These are phyloP conservation scores for Clanis bilineata DNA, from an alignment of 2,888 invertebrate genomes.

Conservation along the genomic window DNA sequence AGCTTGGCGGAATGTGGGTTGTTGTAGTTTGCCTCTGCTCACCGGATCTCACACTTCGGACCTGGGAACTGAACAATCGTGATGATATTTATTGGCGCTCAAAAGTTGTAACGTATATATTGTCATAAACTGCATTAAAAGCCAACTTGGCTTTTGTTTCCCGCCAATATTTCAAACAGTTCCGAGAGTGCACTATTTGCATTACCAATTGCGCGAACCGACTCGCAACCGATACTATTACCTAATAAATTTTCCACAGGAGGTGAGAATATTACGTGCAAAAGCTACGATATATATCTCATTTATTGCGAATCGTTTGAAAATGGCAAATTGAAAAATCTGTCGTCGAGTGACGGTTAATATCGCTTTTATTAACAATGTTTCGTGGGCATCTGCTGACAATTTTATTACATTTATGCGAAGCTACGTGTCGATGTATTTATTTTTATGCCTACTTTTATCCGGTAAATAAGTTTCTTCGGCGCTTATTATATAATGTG, in stretches of 20 bases:
- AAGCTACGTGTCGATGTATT: background rate
- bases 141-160: conserved; percentile 3
- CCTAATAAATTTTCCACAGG: conserved; percentile 7
- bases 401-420: background rate
- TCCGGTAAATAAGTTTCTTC: background rate
- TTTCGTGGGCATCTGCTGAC: conserved; percentile 38
- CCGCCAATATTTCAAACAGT: background rate
- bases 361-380: conserved; percentile 54
- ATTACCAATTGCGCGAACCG: conserved; percentile 2
- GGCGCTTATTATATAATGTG: background rate
- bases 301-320: background rate
- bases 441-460: background rate
- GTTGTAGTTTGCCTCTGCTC: no score
- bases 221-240: background rate
- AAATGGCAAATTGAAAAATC: conserved; percentile 15
- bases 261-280: background rate
- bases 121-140: background rate
- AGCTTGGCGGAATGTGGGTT: no score
- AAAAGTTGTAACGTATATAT: background rate
- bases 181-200: background rate
- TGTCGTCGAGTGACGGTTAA: conserved; percentile 35
- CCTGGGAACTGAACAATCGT: no score
- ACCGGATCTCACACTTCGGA: no score
- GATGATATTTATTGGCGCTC: no score
- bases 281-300: background rate